Conservation (phyloP, 2,113 vertebrate genomes). For the Semicossyphus pulcher region DNA sequence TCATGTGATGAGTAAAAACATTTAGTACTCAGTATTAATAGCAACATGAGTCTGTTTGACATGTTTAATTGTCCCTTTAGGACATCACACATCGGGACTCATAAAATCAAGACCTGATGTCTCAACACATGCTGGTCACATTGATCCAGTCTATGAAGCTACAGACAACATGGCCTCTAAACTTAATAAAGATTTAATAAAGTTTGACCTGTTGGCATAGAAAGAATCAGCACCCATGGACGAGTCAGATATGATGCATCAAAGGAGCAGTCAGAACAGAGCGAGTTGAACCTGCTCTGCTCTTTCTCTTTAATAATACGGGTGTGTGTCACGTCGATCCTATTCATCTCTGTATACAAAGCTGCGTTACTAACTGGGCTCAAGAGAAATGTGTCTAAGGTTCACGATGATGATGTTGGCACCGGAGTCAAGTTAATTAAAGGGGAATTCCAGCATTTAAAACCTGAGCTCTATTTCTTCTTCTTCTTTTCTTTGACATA, state of each 20-base stretch:
- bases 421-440: background rate
- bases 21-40: too few relatives aligned
- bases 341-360: background rate
- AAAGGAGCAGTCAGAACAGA: background rate
- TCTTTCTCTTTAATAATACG: background rate
- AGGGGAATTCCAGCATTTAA: background rate
- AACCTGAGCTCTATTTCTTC: background rate
- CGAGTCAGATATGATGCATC: too few relatives aligned
- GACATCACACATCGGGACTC: too few relatives aligned
- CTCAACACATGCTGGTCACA: too few relatives aligned
- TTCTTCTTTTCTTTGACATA: too few relatives aligned
- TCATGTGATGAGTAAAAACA: too few relatives aligned
- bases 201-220: background rate
- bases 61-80: too few relatives aligned
- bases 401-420: background rate
- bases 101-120: too few relatives aligned
- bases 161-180: background rate
- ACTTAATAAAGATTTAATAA: background rate
- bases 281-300: background rate
- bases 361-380: background rate
- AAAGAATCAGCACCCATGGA: too few relatives aligned
- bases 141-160: too few relatives aligned
- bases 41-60: too few relatives aligned
- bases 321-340: background rate
- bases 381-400: background rate